Evolutionary conservation across 2,888 invertebrate genomes (phyloP), one percentile per base, ranked within the genome.

Genomic region (Drosophila mettleri): DNA sequence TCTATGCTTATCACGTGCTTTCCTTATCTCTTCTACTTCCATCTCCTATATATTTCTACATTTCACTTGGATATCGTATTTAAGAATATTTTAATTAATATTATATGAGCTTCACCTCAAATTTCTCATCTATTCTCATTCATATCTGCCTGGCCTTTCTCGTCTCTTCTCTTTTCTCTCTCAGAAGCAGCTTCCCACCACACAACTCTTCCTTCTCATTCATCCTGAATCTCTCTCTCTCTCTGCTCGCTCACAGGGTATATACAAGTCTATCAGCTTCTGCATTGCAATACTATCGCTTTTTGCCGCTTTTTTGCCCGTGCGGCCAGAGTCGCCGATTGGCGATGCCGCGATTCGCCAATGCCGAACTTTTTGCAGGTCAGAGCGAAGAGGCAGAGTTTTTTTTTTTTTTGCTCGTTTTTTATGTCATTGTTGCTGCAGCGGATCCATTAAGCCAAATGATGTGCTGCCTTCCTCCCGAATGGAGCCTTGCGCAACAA

Each of bases 381-480:
- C 73, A 77, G 45, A 39, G 58, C 57, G 34, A 55, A 61, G 22
- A 33, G 31, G 22, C 39, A 29, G 5, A 8, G 18, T 33, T 67
- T 61, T 52, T 68, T 41, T 33, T 51, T 48, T 12, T 41, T n/a
- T n/a, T n/a, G n/a, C n/a, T n/a, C n/a, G n/a, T n/a, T n/a, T n/a
- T n/a, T n/a, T n/a, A n/a, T 73, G 55, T 48, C 64, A 55, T 39
- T 59, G 54, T 51, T 76, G 66, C 45, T 78, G 84, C 48, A 24
- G 69, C 34, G 60, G 46, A 71, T 75, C 86, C 86, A 83, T 83
- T 83, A 86, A 83, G 81, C 61, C 71, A 84, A 80, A 80, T 78
- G 78, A 72, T 81, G 71, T 69, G 78, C 45, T 12, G 45, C 27
- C 45, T 9, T 12, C 65, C 81, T 58, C 53, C 74, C 68, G 72